Evolutionary conservation across 2,888 invertebrate genomes (phyloP), one percentile per base, ranked within the genome.

Genomic region (Callinectes sapidus): DNA sequence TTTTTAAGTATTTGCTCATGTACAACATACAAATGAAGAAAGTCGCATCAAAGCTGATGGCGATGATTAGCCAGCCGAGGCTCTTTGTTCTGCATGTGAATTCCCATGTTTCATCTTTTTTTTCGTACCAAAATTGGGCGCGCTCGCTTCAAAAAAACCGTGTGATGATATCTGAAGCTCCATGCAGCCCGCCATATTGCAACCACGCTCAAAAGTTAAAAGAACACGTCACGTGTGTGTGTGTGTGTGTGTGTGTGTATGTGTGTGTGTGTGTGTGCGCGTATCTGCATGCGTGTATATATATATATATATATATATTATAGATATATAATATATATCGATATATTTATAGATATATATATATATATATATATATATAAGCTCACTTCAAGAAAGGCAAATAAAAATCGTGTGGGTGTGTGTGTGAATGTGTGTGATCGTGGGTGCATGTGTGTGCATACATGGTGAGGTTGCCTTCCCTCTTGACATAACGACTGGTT

Each of bases 241-340:
- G 32, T 77, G 6, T 77, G 32, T 32, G 28, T 77, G 10, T 14
- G 16, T 91, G 23, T 91, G 13, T 91, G 35, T 91, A 77, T 91
- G 35, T 87, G 54, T 91, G 23, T 91, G 54, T 91, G 23, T 87
- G 35, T 91, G 35, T 91, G 32, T 87, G 35, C 87, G 35, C 87
- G 32, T 77, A 48, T 71, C 39, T 90, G 54, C 54, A 42, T 90
- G 32, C 54, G 54, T 71, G 5, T 71, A 61, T 61, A 61, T 61
- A 61, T 61, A 61, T 61, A 61, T 61, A 61, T 61, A 61, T 61
- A 61, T 61, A 61, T 61, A 61, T 61, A 61, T 18, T 61, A 61
- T 61, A 55, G 3, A 55, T 55, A 55, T 55, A 61, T 61, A 61
- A 61, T 61, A 61, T 61, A 61, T 61, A 61, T 61, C 16, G 16